A percentile compares a stretch with the other conserved stretches of the same genome.
phyloP scores from a whole-genome alignment of 2,797 vertebrate species.

The Premnoplex brunnescens region DNA sequence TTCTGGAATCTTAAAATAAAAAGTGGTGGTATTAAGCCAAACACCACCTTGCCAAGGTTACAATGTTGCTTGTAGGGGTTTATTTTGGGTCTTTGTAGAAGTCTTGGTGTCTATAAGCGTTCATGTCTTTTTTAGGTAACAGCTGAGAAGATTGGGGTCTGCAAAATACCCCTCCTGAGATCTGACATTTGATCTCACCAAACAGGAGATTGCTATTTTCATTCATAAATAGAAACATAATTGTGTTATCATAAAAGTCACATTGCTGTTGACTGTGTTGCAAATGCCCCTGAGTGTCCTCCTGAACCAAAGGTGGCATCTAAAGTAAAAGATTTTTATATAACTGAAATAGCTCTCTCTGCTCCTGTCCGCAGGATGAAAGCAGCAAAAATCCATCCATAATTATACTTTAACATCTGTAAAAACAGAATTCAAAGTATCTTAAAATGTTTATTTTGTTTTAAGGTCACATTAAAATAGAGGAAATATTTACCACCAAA shows the following conservation, averaged over 20 bases:
- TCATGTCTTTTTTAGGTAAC: neutral
- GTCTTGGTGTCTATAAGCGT: neutral
- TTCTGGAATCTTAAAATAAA: neutral
- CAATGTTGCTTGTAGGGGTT: neutral
- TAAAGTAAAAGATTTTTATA: neutral
- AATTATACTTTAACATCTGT: neutral
- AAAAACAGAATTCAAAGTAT: neutral
- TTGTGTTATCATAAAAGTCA: constrained; percentile 16
- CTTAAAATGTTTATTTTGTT: neutral
- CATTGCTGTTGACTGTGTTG: neutral
- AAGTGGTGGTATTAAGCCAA: neutral
- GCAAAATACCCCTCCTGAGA: neutral
- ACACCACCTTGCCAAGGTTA: neutral
- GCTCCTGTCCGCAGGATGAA: neutral
- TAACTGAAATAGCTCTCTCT: neutral
- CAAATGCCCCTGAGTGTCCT: neutral
- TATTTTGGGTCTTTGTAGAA: neutral
- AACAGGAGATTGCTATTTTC: neutral
- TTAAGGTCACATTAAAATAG: neutral
- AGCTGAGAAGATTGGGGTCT: neutral
- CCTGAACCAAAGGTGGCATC: neutral
- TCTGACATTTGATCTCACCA: neutral
- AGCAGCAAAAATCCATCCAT: neutral
- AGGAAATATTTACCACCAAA: neutral
- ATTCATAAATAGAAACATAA: constrained; percentile 7